Evolutionary conservation across 64 coral and sea anemone genomes (phyloP).

Genomic region (Dendronephthya gigantea): DNA sequence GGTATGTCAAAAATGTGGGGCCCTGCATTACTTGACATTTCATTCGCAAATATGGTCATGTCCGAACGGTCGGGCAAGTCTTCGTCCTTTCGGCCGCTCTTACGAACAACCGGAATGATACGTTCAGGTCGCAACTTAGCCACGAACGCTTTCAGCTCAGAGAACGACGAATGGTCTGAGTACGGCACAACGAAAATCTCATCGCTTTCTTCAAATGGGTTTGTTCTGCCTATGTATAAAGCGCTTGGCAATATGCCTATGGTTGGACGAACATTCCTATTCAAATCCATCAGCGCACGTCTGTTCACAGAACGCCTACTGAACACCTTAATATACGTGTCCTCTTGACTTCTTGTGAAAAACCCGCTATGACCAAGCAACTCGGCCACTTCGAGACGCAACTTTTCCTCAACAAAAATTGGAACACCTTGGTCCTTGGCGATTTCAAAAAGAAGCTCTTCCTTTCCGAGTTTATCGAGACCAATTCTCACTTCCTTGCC

Average conservation of each 20-base stretch:
- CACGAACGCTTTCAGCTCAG: slow-evolving; percentile 70
- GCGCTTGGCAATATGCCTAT: slow-evolving; percentile 78
- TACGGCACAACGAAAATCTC: slow-evolving; percentile 72
- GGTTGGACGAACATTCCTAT: slow-evolving; percentile 39
- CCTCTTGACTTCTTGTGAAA: slow-evolving; percentile 51
- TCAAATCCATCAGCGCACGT: slow-evolving; percentile 32
- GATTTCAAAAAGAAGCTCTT: slow-evolving; percentile 52
- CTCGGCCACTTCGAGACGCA: not conserved
- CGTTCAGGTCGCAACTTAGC: slow-evolving; percentile 44
- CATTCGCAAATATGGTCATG: slow-evolving; percentile 49
- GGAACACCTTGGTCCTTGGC: slow-evolving; percentile 32
- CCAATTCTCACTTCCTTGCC: slow-evolving; percentile 55
- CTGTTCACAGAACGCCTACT: slow-evolving; percentile 37
- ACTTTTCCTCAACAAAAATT: slow-evolving; percentile 44
- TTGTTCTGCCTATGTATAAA: slow-evolving; percentile 37
- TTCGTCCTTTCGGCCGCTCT: slow-evolving; percentile 12
- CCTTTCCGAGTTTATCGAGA: slow-evolving; percentile 60
- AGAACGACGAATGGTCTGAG: slow-evolving; percentile 79
- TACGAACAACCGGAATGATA: slow-evolving; percentile 64
- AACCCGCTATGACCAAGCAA: not conserved
- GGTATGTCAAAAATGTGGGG: slow-evolving; percentile 18
- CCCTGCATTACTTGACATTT: slow-evolving; percentile 9
- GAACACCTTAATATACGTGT: slow-evolving; percentile 32
- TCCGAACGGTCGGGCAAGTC: slow-evolving; percentile 38
- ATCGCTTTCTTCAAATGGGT: slow-evolving; percentile 36